Evolutionary conservation across 2,797 vertebrate species (phyloP).

Genomic region (Gymnopithys bicolor): DNA sequence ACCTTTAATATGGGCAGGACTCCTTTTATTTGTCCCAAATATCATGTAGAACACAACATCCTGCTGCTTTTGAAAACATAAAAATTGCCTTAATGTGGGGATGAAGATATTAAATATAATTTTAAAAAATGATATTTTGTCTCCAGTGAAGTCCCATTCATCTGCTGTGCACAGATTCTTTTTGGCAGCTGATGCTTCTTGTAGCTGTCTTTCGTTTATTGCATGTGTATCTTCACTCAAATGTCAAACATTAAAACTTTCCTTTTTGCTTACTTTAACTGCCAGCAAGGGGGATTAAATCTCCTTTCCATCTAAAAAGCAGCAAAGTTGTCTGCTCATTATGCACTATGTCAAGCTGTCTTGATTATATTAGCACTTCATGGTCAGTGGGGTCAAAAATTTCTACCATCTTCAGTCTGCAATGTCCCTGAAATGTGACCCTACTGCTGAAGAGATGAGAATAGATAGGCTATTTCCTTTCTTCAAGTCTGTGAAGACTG

Average conservation of each 20-base stretch:
- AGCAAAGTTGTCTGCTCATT: neutral
- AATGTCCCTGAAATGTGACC: neutral
- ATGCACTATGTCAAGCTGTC: neutral
- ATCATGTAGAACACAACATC: slow-evolving; percentile 6
- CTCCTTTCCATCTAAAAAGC: neutral
- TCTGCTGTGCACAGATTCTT: neutral
- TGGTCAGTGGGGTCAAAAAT: neutral
- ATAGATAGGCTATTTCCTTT: neutral
- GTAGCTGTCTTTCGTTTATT: neutral
- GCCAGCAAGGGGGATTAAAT: neutral
- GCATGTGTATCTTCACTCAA: neutral
- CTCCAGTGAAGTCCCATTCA: neutral
- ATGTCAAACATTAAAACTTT: neutral
- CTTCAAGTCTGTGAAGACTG: slow-evolving; percentile 16
- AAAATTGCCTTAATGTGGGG: neutral
- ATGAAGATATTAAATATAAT: neutral
- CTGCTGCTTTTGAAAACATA: neutral
- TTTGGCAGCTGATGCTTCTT: neutral
- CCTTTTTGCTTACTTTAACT: neutral
- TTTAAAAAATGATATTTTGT: neutral
- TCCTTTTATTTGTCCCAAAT: slow-evolving; percentile 6
- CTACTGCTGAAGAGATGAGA: neutral
- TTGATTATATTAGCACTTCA: neutral
- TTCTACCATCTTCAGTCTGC: neutral
- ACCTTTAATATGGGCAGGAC: neutral